Evolutionary conservation across 1,140 invertebrate genomes (phyloP), one percentile per base, ranked within the genome.

Genomic region (Pectinophora gossypiella): DNA sequence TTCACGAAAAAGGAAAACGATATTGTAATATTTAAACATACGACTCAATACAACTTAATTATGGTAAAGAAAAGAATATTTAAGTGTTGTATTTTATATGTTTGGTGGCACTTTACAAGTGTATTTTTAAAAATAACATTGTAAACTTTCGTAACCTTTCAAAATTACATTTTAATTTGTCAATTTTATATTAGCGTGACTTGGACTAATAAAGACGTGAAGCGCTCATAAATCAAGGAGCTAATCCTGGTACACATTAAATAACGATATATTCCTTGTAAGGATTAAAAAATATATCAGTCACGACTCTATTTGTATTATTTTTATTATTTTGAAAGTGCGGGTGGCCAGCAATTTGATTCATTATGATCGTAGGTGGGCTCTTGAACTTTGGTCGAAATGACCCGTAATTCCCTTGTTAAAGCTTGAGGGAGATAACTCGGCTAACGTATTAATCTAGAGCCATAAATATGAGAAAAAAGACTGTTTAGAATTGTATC

Each of bases 331-430:
- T 69, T 54, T 46, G 36, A 52, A 58, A 56, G 49, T 53, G 50
- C 68, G 78, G 75, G 78, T 85, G 81, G 76, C 66, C 81, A 35
- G 56, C 62, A 70, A 72, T 76, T 72, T 75, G 64, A 71, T 73
- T 73, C 75, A 77, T 77, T 67, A 68, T 65, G 59, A 53, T 43
- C 57, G 68, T 78, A 82, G 81, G 78, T 85, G 78, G 81, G 65
- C 80, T 66, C 55, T 60, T 68, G 56, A 68, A 72, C 59, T 74
- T 70, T 51, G 55, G 57, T 66, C 64, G 67, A 76, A 82, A 82
- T 81, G 66, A 77, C 73, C 75, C 68, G 68, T 82, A 83, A 85
- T 85, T 77, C 60, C 64, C 78, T 83, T 76, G 77, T 81, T 84
- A 72, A 70, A 51, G 64, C 64, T 64, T 56, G 38, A 40, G 56